Evolutionary conservation across 2,888 invertebrate species (phyloP), one percentile per base, ranked within the genome.

Genomic region (Zootermopsis nevadensis): DNA sequence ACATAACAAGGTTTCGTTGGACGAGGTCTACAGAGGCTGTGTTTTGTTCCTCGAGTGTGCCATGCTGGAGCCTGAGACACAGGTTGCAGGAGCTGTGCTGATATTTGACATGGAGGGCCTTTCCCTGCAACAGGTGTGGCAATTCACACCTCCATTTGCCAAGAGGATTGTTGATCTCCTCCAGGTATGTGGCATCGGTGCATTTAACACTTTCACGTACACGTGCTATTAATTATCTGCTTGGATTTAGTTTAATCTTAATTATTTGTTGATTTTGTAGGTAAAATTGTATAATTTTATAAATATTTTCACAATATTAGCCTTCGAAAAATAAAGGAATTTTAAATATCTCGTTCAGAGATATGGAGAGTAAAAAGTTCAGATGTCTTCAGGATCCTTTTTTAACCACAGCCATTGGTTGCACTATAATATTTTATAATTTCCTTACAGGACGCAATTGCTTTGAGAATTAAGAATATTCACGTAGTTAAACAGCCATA

Each of bases 401-500:
- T n/a, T n/a, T n/a, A n/a, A n/a, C n/a, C n/a, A n/a, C n/a, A n/a
- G n/a, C n/a, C n/a, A n/a, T n/a, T n/a, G n/a, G n/a, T n/a, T n/a
- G n/a, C n/a, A n/a, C 48, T 48, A 15, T 12, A 48, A 48, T 48
- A 4, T 60, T 60, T 60, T 84, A 66, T 27, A 1, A n/a, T 69
- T 85, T 60, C 85, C 85, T 90, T 91, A 69, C 92, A 97, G 94
- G 97, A 98, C 87, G 93, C 94, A 83, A 94, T 98, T 84, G 97
- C 98, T 0, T 91, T 96, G 72, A 92, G 98, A 85, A 91, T 98
- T 83, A 98, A 97, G 89, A 96, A 95, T 35, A 92, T 98, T 72
- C 97, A 97, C 89, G 93, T 97, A 81, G 91, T 98, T 69, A 97
- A 98, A 89, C 97, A 98, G 89, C 97, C 98, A 0, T 94, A 94